Conservation (phyloP, 2,888 invertebrate genomes). For the Cotesia congregata region DNA sequence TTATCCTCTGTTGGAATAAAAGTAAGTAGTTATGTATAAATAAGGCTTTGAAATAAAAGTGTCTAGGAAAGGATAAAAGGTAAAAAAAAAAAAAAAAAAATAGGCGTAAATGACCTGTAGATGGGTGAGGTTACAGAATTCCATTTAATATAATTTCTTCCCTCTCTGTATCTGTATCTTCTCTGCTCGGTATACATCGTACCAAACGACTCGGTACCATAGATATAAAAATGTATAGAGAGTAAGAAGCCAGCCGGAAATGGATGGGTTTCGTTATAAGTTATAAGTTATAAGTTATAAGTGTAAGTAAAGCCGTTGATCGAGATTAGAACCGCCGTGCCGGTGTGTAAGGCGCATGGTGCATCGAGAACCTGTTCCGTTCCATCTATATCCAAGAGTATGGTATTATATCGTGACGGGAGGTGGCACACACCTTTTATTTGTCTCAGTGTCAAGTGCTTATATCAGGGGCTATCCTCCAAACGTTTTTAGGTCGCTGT, state of each 20-base stretch:
- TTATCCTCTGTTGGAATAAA: too few species aligned
- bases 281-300: constrained; percentile 3
- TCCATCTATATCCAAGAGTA: not conserved
- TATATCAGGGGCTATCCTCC: constrained; percentile 8
- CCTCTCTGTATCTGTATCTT: not conserved
- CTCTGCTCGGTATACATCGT: too few species aligned
- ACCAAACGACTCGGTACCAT: too few species aligned
- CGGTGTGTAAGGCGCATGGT: not conserved
- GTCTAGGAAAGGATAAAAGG: too few species aligned
- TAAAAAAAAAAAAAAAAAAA: not conserved
- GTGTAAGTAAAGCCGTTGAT: constrained; percentile 21
- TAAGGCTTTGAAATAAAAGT: too few species aligned
- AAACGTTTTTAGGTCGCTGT: not conserved
- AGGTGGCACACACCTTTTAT: constrained; percentile 22
- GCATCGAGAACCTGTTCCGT: constrained; percentile 25
- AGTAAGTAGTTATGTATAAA: too few species aligned
- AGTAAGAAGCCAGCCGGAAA: constrained; percentile 39
- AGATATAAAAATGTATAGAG: too few species aligned
- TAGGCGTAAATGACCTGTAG: not conserved
- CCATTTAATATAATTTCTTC: not conserved
- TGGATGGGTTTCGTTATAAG: constrained; percentile 35
- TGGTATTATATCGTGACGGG: constrained; percentile 23
- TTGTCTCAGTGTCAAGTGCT: constrained; percentile 22
- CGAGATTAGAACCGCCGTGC: constrained; percentile 37
- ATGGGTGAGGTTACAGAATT: not conserved